Base-by-base conservation (phyloP, 2,113 vertebrate species). In the Onychorhynchus coronatus region DNA sequence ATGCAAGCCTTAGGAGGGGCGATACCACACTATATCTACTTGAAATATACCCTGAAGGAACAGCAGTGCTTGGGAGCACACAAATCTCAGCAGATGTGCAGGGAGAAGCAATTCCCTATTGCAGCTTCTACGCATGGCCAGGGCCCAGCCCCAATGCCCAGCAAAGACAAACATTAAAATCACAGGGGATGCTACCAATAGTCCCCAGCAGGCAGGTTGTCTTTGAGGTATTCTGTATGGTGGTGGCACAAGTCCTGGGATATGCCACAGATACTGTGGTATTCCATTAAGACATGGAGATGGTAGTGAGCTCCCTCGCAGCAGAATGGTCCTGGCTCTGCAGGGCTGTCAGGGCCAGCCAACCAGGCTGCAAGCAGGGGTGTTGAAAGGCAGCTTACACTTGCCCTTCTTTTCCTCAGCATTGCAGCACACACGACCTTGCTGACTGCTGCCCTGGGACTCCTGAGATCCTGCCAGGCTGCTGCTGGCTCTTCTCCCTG, bases 371-470 rank as follows among this genome's bases (percentile, higher is more conserved):
- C 47, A 47, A 55, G 31, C 25, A 55, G 12, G 47, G n/a, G 21
- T 66, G 55, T 35, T 56, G 49, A 63, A 49, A 49, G 46, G 62
- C 46, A 49, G 25, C 25, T 47, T 62, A 41, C 25, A 23, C 35
- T 42, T 21, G 27, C 35, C 62, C 27, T 66, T 7, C 10, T 62
- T 46, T 63, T 55, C 33, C 77, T 31, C 31, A 55, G 35, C 55
- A 31, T 12, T 62, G 47, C 14, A 35, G 31, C 27, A 31, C 19
- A 12, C 41, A 28, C 0, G 0, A 12, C 41, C 35, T 63, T 20
- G 12, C 35, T 37, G 63, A 22, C 56, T 83, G 25, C 25, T 56
- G 12, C 15, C 10, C 31, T 49, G 56, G 27, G 47, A 53, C 49
- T 31, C 14, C 18, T 75, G 41, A 62, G 30, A 70, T 27, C 22